These are phyloP conservation scores for Hystrix brachyura DNA, from an alignment of 2,113 vertebrate genomes.

Conservation along the genomic window DNA sequence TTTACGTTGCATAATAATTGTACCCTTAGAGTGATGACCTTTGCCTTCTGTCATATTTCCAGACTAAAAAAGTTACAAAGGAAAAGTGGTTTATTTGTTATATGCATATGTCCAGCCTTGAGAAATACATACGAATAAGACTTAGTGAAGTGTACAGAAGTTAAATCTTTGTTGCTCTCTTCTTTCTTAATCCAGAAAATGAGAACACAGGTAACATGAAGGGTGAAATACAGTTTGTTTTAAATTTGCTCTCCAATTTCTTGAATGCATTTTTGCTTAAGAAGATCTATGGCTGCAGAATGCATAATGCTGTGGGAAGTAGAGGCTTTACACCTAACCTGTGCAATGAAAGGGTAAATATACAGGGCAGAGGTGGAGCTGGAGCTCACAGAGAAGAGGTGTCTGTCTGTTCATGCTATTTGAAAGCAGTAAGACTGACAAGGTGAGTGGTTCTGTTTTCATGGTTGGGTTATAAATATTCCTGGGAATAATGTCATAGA, in stretches of 20 bases:
- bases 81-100: not conserved
- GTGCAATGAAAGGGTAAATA: not conserved
- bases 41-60: not conserved
- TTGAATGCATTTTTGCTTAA: not conserved
- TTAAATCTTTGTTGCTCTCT: not conserved
- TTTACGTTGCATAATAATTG: not conserved
- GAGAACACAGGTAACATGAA: not conserved
- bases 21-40: accelerated
- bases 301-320: not conserved
- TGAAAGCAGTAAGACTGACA: not conserved
- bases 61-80: not conserved
- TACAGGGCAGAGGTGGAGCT: not conserved
- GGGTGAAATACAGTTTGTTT: not conserved
- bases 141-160: not conserved
- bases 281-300: not conserved
- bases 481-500: not conserved
- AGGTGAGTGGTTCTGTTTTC: not conserved
- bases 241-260: not conserved
- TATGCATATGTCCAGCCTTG: accelerated
- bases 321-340: not conserved
- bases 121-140: not conserved
- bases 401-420: no score
- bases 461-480: not conserved
- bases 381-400: not conserved
- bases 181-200: not conserved